These are phyloP conservation scores for Montipora efflorescens DNA, from an alignment of 64 coral and sea anemone genomes.

Conservation along the genomic window DNA sequence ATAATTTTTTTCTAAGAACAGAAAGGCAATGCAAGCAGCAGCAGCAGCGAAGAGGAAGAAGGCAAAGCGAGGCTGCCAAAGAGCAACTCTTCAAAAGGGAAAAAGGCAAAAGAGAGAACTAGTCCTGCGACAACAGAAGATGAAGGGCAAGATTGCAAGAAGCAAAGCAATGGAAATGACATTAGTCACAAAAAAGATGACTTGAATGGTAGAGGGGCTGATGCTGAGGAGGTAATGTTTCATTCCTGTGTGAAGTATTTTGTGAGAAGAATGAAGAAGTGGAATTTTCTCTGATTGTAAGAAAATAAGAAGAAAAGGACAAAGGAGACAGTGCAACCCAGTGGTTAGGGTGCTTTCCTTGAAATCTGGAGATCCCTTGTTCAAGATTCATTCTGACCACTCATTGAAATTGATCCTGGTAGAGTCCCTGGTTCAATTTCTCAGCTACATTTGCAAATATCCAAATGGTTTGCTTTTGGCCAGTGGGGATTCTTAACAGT, in stretches of 20 bases:
- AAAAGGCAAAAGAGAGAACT: conserved; percentile 55
- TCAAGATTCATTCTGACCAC: no score
- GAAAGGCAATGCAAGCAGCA: conserved; percentile 1
- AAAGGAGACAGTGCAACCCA: no score
- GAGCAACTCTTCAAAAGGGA: conserved; percentile 18
- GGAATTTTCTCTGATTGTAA: not conserved
- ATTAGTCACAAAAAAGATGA: not conserved
- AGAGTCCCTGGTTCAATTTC: no score
- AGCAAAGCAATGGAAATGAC: not conserved
- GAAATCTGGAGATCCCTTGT: no score
- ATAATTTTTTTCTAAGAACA: not conserved
- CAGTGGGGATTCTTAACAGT: no score
- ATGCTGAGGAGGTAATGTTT: not conserved
- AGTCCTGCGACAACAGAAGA: conserved; percentile 57
- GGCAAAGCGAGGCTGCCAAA: not conserved
- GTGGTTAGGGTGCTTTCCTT: no score
- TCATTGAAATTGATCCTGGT: no score
- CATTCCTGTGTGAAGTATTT: not conserved
- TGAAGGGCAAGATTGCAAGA: not conserved
- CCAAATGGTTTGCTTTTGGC: no score
- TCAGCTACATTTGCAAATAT: no score
- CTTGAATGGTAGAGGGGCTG: not conserved
- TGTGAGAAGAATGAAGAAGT: not conserved
- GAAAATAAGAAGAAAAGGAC: not conserved
- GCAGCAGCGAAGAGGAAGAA: conserved; percentile 48